These are phyloP conservation scores for Paramacrobiotus metropolitanus DNA, from an alignment of 1,140 invertebrate species.

Conservation along the genomic window DNA sequence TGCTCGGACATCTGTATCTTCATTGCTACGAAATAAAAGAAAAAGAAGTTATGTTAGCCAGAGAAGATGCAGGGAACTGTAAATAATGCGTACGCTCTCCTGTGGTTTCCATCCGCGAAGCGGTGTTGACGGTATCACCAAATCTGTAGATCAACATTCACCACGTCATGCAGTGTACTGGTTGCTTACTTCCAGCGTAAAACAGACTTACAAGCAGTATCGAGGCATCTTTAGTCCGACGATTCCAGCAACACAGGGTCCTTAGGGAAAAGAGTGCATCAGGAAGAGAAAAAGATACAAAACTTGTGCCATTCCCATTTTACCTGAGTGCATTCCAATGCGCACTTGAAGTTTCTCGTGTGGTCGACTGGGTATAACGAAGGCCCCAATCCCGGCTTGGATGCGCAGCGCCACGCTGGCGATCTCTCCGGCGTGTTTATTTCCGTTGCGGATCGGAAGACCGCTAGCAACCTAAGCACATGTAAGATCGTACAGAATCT, in stretches of 20 bases:
- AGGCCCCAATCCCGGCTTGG: constrained; percentile 25
- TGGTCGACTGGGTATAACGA: constrained; percentile 32
- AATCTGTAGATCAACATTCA: constrained; percentile 54
- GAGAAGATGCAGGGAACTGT: too few relatives aligned
- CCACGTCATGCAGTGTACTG: neutral
- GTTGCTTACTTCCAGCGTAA: neutral
- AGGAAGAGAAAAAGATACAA: neutral
- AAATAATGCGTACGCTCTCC: constrained; percentile 27
- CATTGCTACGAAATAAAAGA: constrained; percentile 38
- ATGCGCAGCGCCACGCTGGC: constrained; percentile 35
- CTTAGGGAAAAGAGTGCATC: constrained; percentile 21
- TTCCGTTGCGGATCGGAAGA: constrained; percentile 22
- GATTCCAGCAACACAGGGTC: constrained; percentile 33
- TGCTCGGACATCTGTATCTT: constrained; percentile 52
- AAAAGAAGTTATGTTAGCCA: too few relatives aligned
- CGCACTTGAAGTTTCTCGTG: constrained; percentile 29
- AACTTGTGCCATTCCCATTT: constrained; percentile 3
- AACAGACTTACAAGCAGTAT: constrained; percentile 32
- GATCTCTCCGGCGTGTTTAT: constrained; percentile 31
- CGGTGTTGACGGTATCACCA: constrained; percentile 32
- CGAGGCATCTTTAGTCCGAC: constrained; percentile 38
- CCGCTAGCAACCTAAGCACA: constrained; percentile 20
- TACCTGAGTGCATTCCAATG: constrained; percentile 35
- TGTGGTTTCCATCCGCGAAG: constrained; percentile 29
- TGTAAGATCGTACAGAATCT: too few relatives aligned